phyloP scores from a whole-genome alignment of 2,888 invertebrate genomes.

The Apamea crenata region DNA sequence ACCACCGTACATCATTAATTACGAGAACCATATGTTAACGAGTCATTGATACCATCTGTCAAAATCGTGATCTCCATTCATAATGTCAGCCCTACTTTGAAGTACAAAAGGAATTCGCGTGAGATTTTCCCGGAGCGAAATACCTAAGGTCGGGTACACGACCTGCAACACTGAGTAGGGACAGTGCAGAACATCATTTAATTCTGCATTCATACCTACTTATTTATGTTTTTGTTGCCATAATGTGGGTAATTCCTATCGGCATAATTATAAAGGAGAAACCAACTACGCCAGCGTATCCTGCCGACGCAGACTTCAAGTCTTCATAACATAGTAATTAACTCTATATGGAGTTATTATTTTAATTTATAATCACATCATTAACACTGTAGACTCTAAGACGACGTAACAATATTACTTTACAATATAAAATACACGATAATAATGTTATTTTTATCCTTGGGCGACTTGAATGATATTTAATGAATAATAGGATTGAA shows the following conservation, averaged over 20 bases:
- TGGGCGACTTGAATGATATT: conserved; percentile 37
- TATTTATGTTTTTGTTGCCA: conserved; percentile 26
- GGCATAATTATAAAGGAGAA: conserved; percentile 9
- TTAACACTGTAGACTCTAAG: conserved; percentile 38
- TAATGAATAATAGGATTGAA: conserved; percentile 33
- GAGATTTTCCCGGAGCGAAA: conserved; percentile 56
- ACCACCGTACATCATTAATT: conserved; percentile 70
- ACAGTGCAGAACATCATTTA: conserved; percentile 3
- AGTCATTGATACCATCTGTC: conserved; percentile 66
- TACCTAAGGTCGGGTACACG: conserved; percentile 34
- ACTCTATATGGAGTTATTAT: conserved; percentile 8
- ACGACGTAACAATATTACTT: conserved; percentile 34
- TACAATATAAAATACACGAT: conserved; percentile 21
- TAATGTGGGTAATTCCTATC: conserved; percentile 22
- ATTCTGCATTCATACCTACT: neutral
- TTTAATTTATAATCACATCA: conserved; percentile 40
- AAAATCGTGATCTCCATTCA: conserved; percentile 68
- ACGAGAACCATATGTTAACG: conserved; percentile 67
- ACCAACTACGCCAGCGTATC: neutral
- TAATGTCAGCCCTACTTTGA: conserved; percentile 58
- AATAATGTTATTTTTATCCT: conserved; percentile 37
- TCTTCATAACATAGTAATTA: conserved; percentile 32
- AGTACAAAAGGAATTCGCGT: conserved; percentile 53
- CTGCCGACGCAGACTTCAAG: conserved; percentile 37
- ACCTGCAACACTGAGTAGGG: conserved; percentile 28